phyloP scores from a whole-genome alignment of 2,113 vertebrate species.

The Fregata magnificens region DNA sequence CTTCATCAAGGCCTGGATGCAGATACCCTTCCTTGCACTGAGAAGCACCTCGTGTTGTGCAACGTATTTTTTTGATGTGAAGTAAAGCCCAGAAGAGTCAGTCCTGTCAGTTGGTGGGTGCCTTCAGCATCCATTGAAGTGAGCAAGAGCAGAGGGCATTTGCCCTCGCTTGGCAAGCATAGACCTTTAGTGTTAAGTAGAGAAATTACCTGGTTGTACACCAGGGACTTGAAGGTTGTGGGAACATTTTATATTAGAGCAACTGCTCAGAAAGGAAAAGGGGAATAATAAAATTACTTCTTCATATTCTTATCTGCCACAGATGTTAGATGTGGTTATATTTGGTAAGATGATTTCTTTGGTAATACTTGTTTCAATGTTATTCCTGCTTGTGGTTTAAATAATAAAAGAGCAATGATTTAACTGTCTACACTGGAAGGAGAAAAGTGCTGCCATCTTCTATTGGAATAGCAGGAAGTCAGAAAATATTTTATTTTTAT shows the following conservation, averaged over 20 bases:
- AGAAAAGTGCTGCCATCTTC: background rate
- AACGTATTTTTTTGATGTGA: background rate
- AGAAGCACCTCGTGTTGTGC: background rate
- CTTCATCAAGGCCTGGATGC: background rate
- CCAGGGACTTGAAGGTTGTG: background rate
- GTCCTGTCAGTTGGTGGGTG: background rate
- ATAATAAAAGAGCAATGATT: background rate
- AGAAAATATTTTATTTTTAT: conserved; percentile 7
- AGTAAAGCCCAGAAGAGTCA: background rate
- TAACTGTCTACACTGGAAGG: background rate
- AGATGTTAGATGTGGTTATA: background rate
- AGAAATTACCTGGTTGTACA: background rate
- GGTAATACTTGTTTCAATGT: background rate
- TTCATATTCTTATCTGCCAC: background rate
- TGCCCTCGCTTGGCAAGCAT: background rate
- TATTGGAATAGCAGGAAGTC: background rate
- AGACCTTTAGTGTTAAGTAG: background rate
- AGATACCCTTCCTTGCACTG: background rate
- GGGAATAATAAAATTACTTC: background rate
- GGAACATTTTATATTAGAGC: background rate
- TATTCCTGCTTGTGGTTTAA: conserved; percentile 3
- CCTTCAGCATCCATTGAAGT: background rate
- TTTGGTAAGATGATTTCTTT: background rate
- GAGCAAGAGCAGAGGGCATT: background rate
- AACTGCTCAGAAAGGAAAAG: background rate